Evolutionary conservation across 2,797 vertebrate genomes (phyloP), one percentile per base, ranked within the genome.

Genomic region (Anabacerthia variegaticeps): DNA sequence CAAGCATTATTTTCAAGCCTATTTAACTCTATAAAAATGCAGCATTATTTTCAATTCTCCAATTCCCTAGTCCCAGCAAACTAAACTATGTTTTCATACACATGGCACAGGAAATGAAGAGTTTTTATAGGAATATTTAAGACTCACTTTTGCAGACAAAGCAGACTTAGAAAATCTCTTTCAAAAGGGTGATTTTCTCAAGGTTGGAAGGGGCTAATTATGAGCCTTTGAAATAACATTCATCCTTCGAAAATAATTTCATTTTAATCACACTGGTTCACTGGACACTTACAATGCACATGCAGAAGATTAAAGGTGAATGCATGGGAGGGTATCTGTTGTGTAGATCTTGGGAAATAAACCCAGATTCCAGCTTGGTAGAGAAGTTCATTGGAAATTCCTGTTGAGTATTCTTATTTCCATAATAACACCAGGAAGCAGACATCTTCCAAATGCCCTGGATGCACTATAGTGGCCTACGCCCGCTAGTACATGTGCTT

Each of bases 61-160:
- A 43, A 67, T 92, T 86, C 36, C 51, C 34, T 59, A 63, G 59
- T 28, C 69, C 32, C 67, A 67, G 36, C 34, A 72, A 96, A 84
- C 28, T 37, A 54, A 59, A 87, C 15, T 67, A 28, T 26, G 6
- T 89, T 96, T 85, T 82, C 55, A 52, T 73, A 48, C 44, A 67
- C 32, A 59, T 63, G 63, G 80, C 74, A 92, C 59, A 85, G 88
- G 84, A 95, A 94, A 91, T 85, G 22, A 89, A 91, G 48, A 87
- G 49, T 2, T 92, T 96, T 95, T 89, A 82, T 79, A 54, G 12
- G 44, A 89, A 41, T 82, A 93, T 74, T 93, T 95, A 91, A 94
- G 93, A 77, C 36, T 86, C 56, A 36, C 10, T 87, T 96, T 74
- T 96, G 75, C 71, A 91, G 91, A 92, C 88, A 92, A 92, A 92